phyloP scores from a whole-genome alignment of 2,888 invertebrate species.

The Drosophila incognita region DNA sequence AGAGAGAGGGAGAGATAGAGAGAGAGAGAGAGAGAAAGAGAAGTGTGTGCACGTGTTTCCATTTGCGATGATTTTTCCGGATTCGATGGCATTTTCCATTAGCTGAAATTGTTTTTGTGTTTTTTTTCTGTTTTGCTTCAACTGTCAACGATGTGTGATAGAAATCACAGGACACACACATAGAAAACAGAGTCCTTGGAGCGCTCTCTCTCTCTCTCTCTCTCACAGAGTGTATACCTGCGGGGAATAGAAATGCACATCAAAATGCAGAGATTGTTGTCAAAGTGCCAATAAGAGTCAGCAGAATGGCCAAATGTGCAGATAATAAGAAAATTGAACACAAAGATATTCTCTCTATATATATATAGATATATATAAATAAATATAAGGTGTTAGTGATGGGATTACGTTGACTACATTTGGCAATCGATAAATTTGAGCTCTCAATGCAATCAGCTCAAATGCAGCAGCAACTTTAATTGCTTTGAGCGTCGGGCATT shows the following conservation, averaged over 20 bases:
- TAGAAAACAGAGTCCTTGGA: slow-evolving; percentile 9
- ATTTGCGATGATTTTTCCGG: slow-evolving; percentile 49
- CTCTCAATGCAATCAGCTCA: slow-evolving; percentile 33
- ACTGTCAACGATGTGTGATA: slow-evolving; percentile 66
- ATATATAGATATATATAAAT: not conserved
- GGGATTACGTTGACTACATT: slow-evolving; percentile 39
- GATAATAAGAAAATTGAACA: slow-evolving; percentile 29
- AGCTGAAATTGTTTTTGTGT: slow-evolving; percentile 60
- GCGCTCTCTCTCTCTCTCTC: not conserved
- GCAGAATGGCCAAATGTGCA: slow-evolving; percentile 51
- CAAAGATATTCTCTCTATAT: not conserved
- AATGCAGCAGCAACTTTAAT: slow-evolving; percentile 52
- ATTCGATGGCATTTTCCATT: slow-evolving; percentile 40
- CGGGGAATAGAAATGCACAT: slow-evolving; percentile 51
- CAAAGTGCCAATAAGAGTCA: slow-evolving; percentile 69
- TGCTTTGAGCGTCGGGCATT: slow-evolving; percentile 24
- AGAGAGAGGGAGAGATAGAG: not conserved
- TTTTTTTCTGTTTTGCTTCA: slow-evolving; percentile 9
- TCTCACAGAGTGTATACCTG: slow-evolving; percentile 35
- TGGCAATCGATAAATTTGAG: slow-evolving; percentile 40
- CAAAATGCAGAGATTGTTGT: slow-evolving; percentile 67
- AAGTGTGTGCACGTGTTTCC: slow-evolving; percentile 68
- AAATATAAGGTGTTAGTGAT: slow-evolving; percentile 5
- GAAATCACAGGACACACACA: slow-evolving; percentile 53
- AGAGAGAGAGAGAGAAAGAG: not conserved